phyloP scores from a whole-genome alignment of 2,888 invertebrate species.

The Antheraea yamamai region DNA sequence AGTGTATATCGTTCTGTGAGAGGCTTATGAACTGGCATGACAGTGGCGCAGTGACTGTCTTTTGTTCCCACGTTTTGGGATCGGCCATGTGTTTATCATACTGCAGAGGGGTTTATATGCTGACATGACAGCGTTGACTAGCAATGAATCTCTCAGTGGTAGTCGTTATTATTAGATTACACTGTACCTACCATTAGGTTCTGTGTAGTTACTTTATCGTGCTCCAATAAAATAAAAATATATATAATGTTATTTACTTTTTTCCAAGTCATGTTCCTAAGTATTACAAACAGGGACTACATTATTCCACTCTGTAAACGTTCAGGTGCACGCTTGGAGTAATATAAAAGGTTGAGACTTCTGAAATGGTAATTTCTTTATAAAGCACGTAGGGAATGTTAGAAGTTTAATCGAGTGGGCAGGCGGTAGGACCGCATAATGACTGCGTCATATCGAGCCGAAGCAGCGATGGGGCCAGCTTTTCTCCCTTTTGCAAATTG shows the following conservation, averaged over 20 bases:
- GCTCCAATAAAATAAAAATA: background rate
- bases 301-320: background rate
- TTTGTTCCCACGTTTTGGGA: too few species aligned
- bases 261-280: background rate
- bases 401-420: constrained; percentile 66
- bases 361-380: constrained; percentile 38
- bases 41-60: too few species aligned
- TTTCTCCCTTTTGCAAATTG: constrained; percentile 41
- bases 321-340: background rate
- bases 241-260: background rate
- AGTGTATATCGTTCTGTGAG: too few species aligned
- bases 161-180: too few species aligned
- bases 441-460: constrained; percentile 64
- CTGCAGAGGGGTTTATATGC: too few species aligned
- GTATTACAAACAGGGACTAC: background rate
- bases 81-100: too few species aligned
- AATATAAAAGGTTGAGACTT: constrained; percentile 2
- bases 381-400: constrained; percentile 58
- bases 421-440: constrained; percentile 23
- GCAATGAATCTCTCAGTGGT: too few species aligned
- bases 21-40: too few species aligned
- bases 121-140: too few species aligned
- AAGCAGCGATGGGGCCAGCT: constrained; percentile 55
- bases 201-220: too few species aligned
- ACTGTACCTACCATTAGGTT: too few species aligned